phyloP scores from a whole-genome alignment of 2,888 invertebrate genomes.

The Acronicta leporina region DNA sequence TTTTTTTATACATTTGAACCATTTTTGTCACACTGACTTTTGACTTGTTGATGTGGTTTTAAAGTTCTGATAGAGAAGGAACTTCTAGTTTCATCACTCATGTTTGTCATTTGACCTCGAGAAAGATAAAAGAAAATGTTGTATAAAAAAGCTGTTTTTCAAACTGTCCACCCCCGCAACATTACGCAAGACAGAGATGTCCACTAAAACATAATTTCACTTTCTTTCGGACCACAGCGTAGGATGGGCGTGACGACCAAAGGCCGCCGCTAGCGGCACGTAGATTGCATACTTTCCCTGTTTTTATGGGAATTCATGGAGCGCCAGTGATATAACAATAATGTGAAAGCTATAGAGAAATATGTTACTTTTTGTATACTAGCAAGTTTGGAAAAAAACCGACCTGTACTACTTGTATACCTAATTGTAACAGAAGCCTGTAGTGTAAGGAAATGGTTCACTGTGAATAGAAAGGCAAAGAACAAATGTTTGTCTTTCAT shows the following conservation, averaged over 20 bases:
- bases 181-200: constrained; percentile 56
- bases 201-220: constrained; percentile 77
- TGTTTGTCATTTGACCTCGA: constrained; percentile 10
- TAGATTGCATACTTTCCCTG: constrained; percentile 86
- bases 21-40: constrained; percentile 2
- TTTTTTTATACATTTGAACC: constrained; percentile 6
- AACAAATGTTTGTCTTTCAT: constrained; percentile 35
- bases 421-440: constrained; percentile 21
- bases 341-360: constrained; percentile 67
- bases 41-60: constrained; percentile 3
- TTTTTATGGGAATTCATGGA: constrained; percentile 84
- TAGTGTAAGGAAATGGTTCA: constrained; percentile 26
- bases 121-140: background rate
- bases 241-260: constrained; percentile 82
- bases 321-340: constrained; percentile 75
- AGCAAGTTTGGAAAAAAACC: constrained; percentile 24
- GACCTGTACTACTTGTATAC: constrained; percentile 8
- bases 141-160: constrained; percentile 25
- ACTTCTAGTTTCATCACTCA: constrained; percentile 5
- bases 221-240: constrained; percentile 78
- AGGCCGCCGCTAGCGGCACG: constrained; percentile 74
- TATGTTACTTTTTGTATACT: constrained; percentile 21
- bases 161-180: constrained; percentile 35
- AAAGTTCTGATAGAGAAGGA: constrained; percentile 20
- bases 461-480: constrained; percentile 23